These are phyloP conservation scores for Salpingus planirostris DNA, from an alignment of 2,888 invertebrate genomes.

Conservation along the genomic window DNA sequence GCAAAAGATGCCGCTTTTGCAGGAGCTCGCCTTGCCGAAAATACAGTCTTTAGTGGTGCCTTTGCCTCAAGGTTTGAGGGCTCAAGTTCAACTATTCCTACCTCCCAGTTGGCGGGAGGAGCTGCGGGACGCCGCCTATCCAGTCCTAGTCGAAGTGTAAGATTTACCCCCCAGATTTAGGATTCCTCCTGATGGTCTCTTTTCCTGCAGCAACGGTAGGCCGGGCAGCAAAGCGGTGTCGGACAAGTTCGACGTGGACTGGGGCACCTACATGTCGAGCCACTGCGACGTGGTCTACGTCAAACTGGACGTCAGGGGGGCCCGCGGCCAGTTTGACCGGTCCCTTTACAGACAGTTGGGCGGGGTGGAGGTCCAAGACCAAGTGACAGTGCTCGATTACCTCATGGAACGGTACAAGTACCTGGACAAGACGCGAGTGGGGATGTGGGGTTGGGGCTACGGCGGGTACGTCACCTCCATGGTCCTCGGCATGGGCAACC, in stretches of 20 bases:
- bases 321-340: conserved; percentile 62
- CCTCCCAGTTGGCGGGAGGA: conserved; percentile 86
- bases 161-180: too few relatives aligned
- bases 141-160: conserved; percentile 81
- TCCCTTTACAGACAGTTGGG: conserved; percentile 76
- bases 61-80: conserved; percentile 73
- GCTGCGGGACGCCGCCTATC: conserved; percentile 76
- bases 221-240: conserved; percentile 88
- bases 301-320: conserved; percentile 81
- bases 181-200: too few relatives aligned
- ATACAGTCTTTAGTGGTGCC: conserved; percentile 77
- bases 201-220: conserved; percentile 67
- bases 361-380: conserved; percentile 86
- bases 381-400: conserved; percentile 77
- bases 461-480: conserved; percentile 92
- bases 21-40: conserved; percentile 73
- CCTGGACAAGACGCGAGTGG: conserved; percentile 79
- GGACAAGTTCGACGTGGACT: conserved; percentile 77
- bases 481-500: conserved; percentile 67
- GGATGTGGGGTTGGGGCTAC: conserved; percentile 96
- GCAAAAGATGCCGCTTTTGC: conserved; percentile 58
- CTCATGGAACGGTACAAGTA: conserved; percentile 73
- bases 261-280: conserved; percentile 90
- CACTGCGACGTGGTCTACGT: conserved; percentile 86
- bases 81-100: conserved; percentile 78